Conservation (phyloP, 2,888 invertebrate species). For the Melieria omissa region DNA sequence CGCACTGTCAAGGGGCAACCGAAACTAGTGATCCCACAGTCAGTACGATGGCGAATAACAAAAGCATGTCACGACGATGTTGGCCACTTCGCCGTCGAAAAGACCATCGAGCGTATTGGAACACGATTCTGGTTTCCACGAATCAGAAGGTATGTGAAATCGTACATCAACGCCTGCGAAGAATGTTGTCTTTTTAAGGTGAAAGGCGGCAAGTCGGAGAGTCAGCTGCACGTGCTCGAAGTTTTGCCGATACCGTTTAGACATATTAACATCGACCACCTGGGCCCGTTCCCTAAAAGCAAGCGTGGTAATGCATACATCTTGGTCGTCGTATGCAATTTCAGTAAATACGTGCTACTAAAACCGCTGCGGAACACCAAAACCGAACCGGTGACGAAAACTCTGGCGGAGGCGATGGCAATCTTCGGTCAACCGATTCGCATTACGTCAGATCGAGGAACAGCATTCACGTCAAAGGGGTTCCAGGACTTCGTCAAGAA, state of each 20-base stretch:
- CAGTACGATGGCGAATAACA: neutral
- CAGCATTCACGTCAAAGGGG: conserved; percentile 29
- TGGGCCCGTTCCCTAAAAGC: conserved; percentile 31
- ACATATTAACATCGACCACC: too few species aligned
- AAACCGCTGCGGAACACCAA: conserved; percentile 13
- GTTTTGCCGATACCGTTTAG: too few species aligned
- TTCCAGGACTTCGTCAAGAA: conserved; percentile 22
- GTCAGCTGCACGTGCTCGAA: too few species aligned
- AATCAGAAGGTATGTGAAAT: too few species aligned
- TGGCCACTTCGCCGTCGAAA: conserved; percentile 20
- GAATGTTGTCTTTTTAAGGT: too few species aligned
- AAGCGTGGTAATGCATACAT: neutral
- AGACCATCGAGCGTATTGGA: conserved; percentile 5
- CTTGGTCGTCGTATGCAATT: conserved; percentile 10
- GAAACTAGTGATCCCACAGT: conserved; percentile 5
- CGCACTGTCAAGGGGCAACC: neutral
- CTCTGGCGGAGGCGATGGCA: conserved; percentile 7
- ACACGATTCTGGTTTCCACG: too few species aligned
- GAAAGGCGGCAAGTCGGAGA: too few species aligned
- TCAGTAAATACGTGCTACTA: conserved; percentile 14
- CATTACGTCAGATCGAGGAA: conserved; percentile 33
- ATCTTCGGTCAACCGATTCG: conserved; percentile 22
- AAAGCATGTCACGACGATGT: conserved; percentile 19
- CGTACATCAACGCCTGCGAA: too few species aligned
- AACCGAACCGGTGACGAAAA: conserved; percentile 7